These are phyloP conservation scores for Penaeus monodon DNA, from an alignment of 2,888 invertebrate species.

Conservation along the genomic window DNA sequence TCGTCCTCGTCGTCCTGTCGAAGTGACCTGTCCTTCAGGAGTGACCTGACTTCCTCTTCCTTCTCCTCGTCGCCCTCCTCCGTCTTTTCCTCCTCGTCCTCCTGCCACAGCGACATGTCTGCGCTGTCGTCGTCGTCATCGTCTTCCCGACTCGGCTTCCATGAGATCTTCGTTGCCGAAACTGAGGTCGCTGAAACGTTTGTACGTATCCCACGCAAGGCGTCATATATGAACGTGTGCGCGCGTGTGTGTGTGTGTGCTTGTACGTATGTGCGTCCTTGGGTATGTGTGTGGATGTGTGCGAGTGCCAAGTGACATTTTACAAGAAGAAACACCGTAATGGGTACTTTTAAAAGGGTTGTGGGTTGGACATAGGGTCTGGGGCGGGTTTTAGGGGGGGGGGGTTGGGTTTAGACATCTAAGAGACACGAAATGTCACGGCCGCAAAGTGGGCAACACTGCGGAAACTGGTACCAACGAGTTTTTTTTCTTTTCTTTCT, in stretches of 20 bases:
- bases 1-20: too few species aligned
- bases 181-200: slow-evolving; percentile 44
- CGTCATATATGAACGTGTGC: background rate
- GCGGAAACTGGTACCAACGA: background rate
- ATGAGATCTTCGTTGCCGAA: slow-evolving; percentile 51
- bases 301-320: too few species aligned
- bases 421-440: background rate
- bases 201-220: slow-evolving; percentile 36
- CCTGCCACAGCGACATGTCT: background rate
- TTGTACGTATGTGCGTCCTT: background rate
- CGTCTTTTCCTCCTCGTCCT: slow-evolving; percentile 1
- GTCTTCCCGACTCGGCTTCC: slow-evolving; percentile 11
- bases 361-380: too few species aligned
- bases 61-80: slow-evolving; percentile 18
- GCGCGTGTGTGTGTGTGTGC: background rate
- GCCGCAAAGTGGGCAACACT: background rate
- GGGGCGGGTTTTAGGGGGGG: background rate
- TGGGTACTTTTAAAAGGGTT: too few species aligned
- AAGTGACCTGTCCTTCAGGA: too few species aligned
- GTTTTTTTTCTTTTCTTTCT: background rate
- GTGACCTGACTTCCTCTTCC: background rate
- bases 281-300: too few species aligned
- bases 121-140: background rate
- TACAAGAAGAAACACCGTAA: too few species aligned
- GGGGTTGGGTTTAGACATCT: background rate